Evolutionary conservation across 2,113 vertebrate genomes (phyloP).

Genomic region (Narcine bancroftii): DNA sequence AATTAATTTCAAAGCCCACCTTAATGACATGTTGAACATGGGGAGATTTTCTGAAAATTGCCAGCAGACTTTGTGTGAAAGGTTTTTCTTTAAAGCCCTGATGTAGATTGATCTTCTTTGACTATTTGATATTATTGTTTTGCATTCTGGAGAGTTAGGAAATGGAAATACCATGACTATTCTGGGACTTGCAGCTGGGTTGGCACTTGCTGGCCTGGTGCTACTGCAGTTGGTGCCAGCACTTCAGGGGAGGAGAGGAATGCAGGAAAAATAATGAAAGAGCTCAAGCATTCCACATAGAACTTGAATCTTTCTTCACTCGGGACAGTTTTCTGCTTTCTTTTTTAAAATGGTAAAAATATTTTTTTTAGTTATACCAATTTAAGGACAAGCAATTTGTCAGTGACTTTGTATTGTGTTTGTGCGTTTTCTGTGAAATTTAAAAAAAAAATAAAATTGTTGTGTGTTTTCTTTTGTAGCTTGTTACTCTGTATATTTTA

Average conservation of each 20-base stretch:
- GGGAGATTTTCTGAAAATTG: constrained; percentile 11
- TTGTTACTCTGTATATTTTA: constrained; percentile 35
- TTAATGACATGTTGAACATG: not conserved
- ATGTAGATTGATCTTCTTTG: not conserved
- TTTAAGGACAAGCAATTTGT: constrained; percentile 34
- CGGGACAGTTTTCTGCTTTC: constrained; percentile 22
- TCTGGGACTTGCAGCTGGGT: not conserved
- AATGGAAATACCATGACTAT: not conserved
- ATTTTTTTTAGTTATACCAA: constrained; percentile 35
- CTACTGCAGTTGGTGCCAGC: constrained; percentile 20
- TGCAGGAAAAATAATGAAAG: not conserved
- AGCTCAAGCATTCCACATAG: constrained; percentile 25
- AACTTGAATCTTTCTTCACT: constrained; percentile 30
- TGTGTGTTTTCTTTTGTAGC: constrained; percentile 29
- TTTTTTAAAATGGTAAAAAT: constrained; percentile 28
- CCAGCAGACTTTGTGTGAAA: not conserved
- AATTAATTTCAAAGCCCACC: constrained; percentile 1
- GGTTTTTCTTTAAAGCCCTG: not conserved
- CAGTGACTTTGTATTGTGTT: constrained; percentile 35
- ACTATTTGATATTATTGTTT: not conserved
- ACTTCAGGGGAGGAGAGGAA: not conserved
- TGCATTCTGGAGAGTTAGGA: not conserved
- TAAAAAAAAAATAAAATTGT: constrained; percentile 14
- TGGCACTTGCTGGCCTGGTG: constrained; percentile 20
- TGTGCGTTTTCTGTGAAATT: constrained; percentile 34